phyloP scores from a whole-genome alignment of 1,140 invertebrate genomes.

The Rhyacophila brunnea region DNA sequence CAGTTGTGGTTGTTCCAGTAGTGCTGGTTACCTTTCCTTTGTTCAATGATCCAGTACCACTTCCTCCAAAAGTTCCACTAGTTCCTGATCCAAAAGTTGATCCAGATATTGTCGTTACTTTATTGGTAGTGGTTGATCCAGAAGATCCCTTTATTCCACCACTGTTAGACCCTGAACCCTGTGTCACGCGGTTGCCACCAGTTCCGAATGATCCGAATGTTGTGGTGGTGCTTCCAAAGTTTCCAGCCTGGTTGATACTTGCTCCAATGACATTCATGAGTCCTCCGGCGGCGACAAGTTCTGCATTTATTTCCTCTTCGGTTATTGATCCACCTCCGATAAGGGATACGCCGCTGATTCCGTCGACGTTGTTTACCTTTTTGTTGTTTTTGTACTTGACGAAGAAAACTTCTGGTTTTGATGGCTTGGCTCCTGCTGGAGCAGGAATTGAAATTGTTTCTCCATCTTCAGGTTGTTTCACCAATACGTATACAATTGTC shows the following conservation, averaged over 20 bases:
- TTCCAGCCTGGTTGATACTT: constrained; percentile 36
- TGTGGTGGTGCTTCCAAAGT: background rate
- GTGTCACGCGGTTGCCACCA: too few species aligned
- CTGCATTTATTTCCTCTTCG: constrained; percentile 42
- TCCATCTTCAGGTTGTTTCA: constrained; percentile 61
- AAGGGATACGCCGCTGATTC: constrained; percentile 17
- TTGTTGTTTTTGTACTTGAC: constrained; percentile 56
- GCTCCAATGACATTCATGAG: constrained; percentile 10
- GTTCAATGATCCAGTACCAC: too few species aligned
- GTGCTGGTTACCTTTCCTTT: too few species aligned
- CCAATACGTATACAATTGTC: constrained; percentile 75
- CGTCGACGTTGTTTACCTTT: constrained; percentile 13
- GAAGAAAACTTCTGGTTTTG: constrained; percentile 61
- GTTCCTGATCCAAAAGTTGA: constrained; percentile 15
- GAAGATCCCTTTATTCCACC: constrained; percentile 21
- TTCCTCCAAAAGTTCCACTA: constrained; percentile 37
- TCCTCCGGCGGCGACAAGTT: constrained; percentile 35
- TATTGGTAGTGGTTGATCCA: constrained; percentile 28
- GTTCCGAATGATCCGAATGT: too few species aligned
- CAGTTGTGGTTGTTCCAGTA: too few species aligned
- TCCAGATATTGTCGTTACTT: constrained; percentile 33
- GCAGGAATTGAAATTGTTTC: constrained; percentile 49
- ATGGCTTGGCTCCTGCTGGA: constrained; percentile 51
- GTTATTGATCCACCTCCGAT: constrained; percentile 10
- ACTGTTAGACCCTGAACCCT: too few species aligned